phyloP scores from a whole-genome alignment of 2,113 vertebrate genomes.

The Globicephala melas region DNA sequence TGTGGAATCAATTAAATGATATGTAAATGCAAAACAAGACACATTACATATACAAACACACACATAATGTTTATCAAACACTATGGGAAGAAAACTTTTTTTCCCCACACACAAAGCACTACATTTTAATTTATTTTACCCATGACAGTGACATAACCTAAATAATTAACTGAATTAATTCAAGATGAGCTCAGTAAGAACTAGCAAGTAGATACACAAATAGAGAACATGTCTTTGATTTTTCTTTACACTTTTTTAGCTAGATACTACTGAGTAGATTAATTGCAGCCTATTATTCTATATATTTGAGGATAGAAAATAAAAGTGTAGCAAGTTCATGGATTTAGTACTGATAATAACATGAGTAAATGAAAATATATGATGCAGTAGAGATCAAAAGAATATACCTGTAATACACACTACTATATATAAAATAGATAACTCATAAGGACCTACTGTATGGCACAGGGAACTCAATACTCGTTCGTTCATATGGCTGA shows the following conservation, averaged over 20 bases:
- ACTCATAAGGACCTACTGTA: too few species aligned
- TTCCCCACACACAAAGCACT: not conserved
- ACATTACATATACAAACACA: not conserved
- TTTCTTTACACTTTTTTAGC: not conserved
- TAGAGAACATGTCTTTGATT: not conserved
- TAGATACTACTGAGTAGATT: not conserved
- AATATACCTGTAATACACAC: not conserved
- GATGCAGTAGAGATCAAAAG: not conserved
- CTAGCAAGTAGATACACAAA: not conserved
- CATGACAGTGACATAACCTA: constrained; percentile 76
- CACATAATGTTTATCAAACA: not conserved
- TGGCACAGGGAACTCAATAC: too few species aligned
- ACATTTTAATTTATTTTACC: not conserved
- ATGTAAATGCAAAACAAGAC: not conserved
- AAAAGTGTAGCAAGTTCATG: not conserved
- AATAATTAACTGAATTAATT: not conserved
- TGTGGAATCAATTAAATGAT: not conserved
- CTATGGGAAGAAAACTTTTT: not conserved
- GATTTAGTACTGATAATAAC: not conserved
- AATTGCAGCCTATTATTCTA: not conserved
- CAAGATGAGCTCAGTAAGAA: not conserved
- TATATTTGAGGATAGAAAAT: not conserved
- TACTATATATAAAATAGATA: too few species aligned
- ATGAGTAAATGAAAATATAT: not conserved
- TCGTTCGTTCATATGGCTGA: too few species aligned